These are phyloP conservation scores for Alouatta palliata DNA, from an alignment of 2,113 vertebrate genomes.

Conservation along the genomic window DNA sequence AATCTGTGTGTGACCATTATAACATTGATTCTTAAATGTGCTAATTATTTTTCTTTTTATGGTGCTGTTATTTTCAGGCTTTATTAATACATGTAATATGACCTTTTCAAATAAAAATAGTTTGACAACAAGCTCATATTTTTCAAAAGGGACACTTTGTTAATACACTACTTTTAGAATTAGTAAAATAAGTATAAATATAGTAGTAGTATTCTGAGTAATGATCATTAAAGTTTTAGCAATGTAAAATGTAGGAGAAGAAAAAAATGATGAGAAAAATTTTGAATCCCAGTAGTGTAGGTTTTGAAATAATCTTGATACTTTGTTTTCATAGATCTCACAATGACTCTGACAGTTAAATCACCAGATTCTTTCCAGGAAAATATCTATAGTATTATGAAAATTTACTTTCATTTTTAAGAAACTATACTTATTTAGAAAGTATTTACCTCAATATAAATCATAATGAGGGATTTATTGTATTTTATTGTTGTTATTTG, in stretches of 20 bases:
- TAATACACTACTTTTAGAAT: constrained; percentile 19
- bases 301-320: constrained; percentile 11
- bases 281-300: background rate
- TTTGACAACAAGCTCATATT: background rate
- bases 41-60: background rate
- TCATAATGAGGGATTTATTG: background rate
- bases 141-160: background rate
- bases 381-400: background rate
- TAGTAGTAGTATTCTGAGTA: background rate
- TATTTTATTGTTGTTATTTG: constrained; percentile 6
- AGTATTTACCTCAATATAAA: background rate
- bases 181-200: background rate
- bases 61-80: background rate
- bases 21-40: background rate
- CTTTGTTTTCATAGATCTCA: constrained; percentile 5
- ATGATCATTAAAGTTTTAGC: background rate
- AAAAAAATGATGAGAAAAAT: background rate
- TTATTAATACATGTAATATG: background rate
- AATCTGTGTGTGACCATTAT: background rate
- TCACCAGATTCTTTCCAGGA: background rate
- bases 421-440: constrained; percentile 19
- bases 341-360: background rate
- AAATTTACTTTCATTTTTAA: background rate
- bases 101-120: constrained; percentile 4
- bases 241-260: constrained; percentile 8